Conservation (phyloP, 2,888 invertebrate species). For the Aphodius sticticus region DNA sequence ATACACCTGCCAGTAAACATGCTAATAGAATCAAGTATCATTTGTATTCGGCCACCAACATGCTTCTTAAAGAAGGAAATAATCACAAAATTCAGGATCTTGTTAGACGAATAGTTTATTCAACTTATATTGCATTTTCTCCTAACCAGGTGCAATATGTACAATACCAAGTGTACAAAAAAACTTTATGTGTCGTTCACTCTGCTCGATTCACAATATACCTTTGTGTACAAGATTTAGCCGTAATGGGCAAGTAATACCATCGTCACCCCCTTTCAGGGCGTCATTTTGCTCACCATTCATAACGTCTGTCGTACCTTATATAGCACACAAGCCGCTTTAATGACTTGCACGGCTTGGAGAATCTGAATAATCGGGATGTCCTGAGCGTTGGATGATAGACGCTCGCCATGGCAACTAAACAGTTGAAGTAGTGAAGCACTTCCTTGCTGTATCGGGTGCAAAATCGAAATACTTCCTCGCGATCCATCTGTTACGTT, state of each 20-base stretch:
- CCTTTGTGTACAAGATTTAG: neutral
- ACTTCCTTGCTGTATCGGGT: neutral
- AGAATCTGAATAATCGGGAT: neutral
- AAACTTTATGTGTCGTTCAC: neutral
- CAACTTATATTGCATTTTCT: neutral
- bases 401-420: too few relatives aligned
- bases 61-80: too few relatives aligned
- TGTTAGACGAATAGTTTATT: too few relatives aligned
- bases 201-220: neutral
- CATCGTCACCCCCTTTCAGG: neutral
- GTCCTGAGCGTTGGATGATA: neutral
- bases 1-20: too few relatives aligned
- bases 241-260: neutral
- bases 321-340: neutral
- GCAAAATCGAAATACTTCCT: neutral
- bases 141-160: neutral
- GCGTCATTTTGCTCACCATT: neutral
- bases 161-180: neutral
- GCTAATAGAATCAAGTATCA: too few relatives aligned
- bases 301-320: neutral
- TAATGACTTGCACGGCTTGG: neutral
- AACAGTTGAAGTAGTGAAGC: neutral
- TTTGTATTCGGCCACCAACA: too few relatives aligned
- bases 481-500: neutral
- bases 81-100: too few relatives aligned